Conservation (phyloP, 1,140 invertebrate species). For the Pararge aegeria region DNA sequence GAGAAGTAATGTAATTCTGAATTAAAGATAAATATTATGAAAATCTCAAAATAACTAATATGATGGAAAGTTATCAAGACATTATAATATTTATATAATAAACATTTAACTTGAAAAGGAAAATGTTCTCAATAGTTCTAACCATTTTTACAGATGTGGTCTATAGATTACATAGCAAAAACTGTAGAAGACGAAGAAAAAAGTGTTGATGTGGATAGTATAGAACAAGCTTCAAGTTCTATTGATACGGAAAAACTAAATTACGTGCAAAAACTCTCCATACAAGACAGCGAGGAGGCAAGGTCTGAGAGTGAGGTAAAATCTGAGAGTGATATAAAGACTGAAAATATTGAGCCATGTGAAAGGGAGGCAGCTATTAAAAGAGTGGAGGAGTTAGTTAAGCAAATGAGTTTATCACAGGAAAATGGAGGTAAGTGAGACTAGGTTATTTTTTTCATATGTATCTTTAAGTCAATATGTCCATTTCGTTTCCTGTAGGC, state of each 20-base stretch:
- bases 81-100: no score
- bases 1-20: no score
- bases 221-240: constrained; percentile 61
- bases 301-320: constrained; percentile 37
- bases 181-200: constrained; percentile 80
- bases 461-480: not conserved
- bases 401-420: constrained; percentile 89
- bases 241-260: constrained; percentile 67
- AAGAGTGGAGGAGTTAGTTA: constrained; percentile 85
- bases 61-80: no score
- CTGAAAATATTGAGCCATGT: constrained; percentile 43
- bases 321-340: constrained; percentile 37
- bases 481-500: no score
- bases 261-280: constrained; percentile 30
- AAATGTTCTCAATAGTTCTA: no score
- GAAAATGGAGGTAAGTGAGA: constrained; percentile 79
- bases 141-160: constrained; percentile 96
- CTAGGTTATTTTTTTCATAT: not conserved
- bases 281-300: constrained; percentile 48
- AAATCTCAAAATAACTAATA: no score
- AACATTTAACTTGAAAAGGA: no score
- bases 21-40: no score
- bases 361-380: constrained; percentile 70
- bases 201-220: constrained; percentile 55
- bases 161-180: constrained; percentile 95